A percentile compares a stretch with the other conserved stretches of the same genome.
Conservation (phyloP, 2,113 vertebrate species). For the Bos taurus region ARS-UCD2.0 NC_037338.1:100364001-100364500, state of each 20-base stretch:
- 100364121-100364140: neutral
- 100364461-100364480: neutral
- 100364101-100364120: neutral
- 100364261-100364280: neutral
- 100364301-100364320: neutral
- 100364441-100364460: neutral
- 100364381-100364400: neutral
- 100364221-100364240: neutral
- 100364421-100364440: neutral
- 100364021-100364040: neutral
- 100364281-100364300: neutral
- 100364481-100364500: no score
- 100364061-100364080: neutral
- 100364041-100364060: neutral
- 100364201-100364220: neutral
- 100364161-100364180: neutral
- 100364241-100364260: neutral
- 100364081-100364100: neutral
- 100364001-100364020: neutral
- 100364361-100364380: neutral
- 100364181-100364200: neutral
- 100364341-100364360: neutral
- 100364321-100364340: neutral
- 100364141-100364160: neutral
- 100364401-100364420: neutral